Base-by-base conservation (phyloP, 2,888 invertebrate genomes). In the Eumerus sabulonum region DNA sequence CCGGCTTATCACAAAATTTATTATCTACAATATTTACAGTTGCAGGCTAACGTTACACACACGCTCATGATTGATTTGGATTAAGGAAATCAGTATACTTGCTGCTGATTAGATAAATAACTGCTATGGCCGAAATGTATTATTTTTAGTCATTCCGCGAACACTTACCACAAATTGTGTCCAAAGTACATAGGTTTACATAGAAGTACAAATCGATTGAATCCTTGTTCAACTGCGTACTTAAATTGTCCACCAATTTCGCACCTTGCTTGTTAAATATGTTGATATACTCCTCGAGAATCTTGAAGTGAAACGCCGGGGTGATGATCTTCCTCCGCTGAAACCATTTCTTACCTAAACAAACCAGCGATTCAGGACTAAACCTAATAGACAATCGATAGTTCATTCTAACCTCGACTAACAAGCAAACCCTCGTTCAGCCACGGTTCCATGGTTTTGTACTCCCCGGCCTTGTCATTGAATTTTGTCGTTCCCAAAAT, bases 301-400 rank as follows among this genome's bases (percentile, higher is more conserved):
- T 94, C 84, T 93, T 93, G 86, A 95, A 95, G 87, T 95, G 95
- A 86, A 95, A 95, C 0, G 95, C 92, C 1, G 95, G 94, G 0
- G 95, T 95, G 60, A 95, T 88, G 76, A 94, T 91, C 87, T 93
- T 94, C 27, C 95, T 90, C 11, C 93, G 91, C 1, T 89, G 88
- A 82, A 90, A 85, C 88, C 88, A 87, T 50, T 87, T 87, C 36
- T 82, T 83, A 7, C 88, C 87, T 1, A 62, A 13, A 68, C 51
- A 44, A 38, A 36, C n/a, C n/a, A n/a, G n/a, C n/a, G n/a, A n/a
- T n/a, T n/a, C n/a, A n/a, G n/a, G n/a, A n/a, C n/a, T n/a, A n/a
- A n/a, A n/a, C n/a, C n/a, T n/a, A n/a, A n/a, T n/a, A n/a, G n/a
- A n/a, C n/a, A n/a, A n/a, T n/a, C n/a, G n/a, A n/a, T n/a, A 9